These are phyloP conservation scores for Polydrusus cervinus DNA, from an alignment of 2,888 invertebrate species.

Conservation along the genomic window DNA sequence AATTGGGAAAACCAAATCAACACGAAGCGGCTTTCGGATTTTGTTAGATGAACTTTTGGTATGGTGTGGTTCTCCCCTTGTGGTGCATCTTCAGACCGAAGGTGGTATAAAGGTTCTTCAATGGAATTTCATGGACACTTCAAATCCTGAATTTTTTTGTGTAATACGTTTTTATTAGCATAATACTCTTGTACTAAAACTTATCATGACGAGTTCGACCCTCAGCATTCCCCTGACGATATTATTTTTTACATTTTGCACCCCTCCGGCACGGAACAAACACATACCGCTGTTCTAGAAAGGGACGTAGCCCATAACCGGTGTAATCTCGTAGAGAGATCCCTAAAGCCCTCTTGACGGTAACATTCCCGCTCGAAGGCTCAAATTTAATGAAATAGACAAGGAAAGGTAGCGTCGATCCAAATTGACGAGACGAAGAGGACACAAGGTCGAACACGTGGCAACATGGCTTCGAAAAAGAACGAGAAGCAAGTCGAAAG, in stretches of 20 bases:
- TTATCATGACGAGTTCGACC: conserved; percentile 44
- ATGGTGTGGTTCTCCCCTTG: too few species aligned
- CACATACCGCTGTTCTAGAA: conserved; percentile 53
- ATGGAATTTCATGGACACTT: too few species aligned
- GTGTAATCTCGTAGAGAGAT: conserved; percentile 54
- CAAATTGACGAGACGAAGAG: conserved; percentile 30
- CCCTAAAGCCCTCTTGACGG: conserved; percentile 55
- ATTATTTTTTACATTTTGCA: conserved; percentile 55
- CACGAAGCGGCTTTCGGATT: too few species aligned
- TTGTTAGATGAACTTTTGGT: too few species aligned
- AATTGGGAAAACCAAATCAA: too few species aligned
- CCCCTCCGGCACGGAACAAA: conserved; percentile 45
- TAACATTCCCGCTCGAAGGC: conserved; percentile 52
- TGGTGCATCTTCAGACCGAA: too few species aligned
- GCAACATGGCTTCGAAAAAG: conserved; percentile 45
- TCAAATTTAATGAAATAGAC: conserved; percentile 53
- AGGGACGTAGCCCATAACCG: conserved; percentile 54
- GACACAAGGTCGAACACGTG: conserved; percentile 28
- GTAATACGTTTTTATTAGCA: background rate
- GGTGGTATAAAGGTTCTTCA: too few species aligned
- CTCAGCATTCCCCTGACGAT: conserved; percentile 45
- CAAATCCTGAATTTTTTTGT: background rate
- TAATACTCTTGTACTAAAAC: conserved; percentile 39
- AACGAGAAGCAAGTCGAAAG: conserved; percentile 49
- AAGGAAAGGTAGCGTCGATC: conserved; percentile 18